Percentiles rank a stretch among this genome's conserved stretches.
Conservation (phyloP, 2,113 vertebrate genomes). For the Tragulus kanchil region DNA sequence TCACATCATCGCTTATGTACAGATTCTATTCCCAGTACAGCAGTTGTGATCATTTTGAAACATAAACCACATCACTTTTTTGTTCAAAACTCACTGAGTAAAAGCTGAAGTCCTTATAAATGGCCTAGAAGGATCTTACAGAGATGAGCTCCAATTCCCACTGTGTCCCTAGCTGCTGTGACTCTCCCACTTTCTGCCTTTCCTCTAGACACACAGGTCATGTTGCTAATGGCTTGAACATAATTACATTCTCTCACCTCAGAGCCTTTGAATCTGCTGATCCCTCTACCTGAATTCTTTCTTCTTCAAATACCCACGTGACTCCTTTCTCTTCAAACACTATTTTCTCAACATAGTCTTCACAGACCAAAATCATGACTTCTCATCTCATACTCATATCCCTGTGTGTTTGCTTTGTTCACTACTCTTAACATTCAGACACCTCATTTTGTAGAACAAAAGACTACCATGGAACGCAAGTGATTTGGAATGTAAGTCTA, state of each 20-base stretch:
- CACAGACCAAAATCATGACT: not conserved
- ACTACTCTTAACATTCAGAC: not conserved
- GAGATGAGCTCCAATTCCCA: not conserved
- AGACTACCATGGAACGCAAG: not conserved
- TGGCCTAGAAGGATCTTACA: not conserved
- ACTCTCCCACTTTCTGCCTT: not conserved
- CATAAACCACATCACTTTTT: not conserved
- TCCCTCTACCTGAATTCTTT: not conserved
- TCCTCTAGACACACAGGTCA: not conserved
- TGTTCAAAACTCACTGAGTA: constrained; percentile 14
- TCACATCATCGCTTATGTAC: not conserved
- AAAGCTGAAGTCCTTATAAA: not conserved
- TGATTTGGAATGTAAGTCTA: not conserved
- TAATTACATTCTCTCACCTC: too few relatives aligned
- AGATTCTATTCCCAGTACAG: not conserved
- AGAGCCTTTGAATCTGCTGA: not conserved
- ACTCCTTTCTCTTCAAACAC: not conserved
- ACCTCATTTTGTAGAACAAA: not conserved
- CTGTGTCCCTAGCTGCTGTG: not conserved
- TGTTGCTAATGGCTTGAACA: not conserved
- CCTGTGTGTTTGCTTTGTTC: not conserved
- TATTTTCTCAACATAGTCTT: not conserved
- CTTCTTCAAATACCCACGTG: not conserved
- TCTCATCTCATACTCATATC: not conserved
- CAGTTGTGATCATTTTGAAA: constrained; percentile 26